Evolutionary conservation across 23 tunicate species (phyloP).

Genomic region (Phallusia fumigata): DNA sequence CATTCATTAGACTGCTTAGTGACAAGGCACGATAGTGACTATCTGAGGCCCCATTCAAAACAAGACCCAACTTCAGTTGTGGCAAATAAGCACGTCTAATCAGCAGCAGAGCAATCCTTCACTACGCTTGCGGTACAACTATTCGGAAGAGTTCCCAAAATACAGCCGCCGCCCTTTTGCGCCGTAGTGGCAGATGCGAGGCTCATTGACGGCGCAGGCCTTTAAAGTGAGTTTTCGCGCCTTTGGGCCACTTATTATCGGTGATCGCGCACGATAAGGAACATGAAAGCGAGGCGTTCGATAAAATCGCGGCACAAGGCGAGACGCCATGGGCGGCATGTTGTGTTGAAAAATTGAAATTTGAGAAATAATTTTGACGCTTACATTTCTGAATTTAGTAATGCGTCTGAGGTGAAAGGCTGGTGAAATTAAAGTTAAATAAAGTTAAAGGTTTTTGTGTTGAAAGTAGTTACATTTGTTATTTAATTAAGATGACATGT

Average conservation of each 20-base stretch:
- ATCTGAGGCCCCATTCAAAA: neutral
- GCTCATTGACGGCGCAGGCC: neutral
- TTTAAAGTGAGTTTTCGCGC: slow-evolving; percentile 5
- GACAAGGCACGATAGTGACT: neutral
- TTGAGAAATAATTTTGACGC: too few species aligned
- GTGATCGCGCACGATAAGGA: neutral
- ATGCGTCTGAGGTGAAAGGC: too few species aligned
- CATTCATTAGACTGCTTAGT: slow-evolving; percentile 10
- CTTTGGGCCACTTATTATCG: neutral
- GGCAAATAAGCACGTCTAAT: neutral
- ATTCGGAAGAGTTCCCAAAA: neutral
- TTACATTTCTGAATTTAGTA: too few species aligned
- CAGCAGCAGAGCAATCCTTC: too few species aligned
- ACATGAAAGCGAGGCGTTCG: neutral
- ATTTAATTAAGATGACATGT: too few species aligned
- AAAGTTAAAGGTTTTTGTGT: too few species aligned
- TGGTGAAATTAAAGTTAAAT: too few species aligned
- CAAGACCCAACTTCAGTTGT: neutral
- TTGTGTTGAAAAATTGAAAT: too few species aligned
- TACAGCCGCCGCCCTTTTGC: neutral
- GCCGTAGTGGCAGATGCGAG: neutral
- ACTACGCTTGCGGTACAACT: neutral
- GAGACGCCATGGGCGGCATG: too few species aligned
- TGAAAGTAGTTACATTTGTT: too few species aligned
- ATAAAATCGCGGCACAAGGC: neutral